Evolutionary conservation across 2,888 invertebrate genomes (phyloP), one percentile per base, ranked within the genome.

Genomic region (Drosophila neotestacea): DNA sequence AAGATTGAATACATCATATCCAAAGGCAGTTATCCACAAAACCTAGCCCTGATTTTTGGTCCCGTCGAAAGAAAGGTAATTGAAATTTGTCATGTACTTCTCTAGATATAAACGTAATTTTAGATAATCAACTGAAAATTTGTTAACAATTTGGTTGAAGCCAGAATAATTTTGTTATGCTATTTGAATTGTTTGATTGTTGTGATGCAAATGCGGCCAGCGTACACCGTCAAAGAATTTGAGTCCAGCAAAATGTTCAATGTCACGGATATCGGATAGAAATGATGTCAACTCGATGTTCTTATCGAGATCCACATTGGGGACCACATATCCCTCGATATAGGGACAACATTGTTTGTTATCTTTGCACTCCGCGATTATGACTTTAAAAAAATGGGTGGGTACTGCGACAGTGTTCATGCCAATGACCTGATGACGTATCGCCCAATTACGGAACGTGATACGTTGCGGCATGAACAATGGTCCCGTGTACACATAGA

Each of bases 371-470:
- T 98, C 97, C 1, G 94, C 94, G 0, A 97, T 96, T n/a, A 97
- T 94, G 13, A 98, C 95, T 94, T 99, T 99, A 93, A 97, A 99
- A 93, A 98, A 99, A 92, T 99, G 99, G 0, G 99, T 99, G 0
- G 99, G 99, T 0, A 99, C 99, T 0, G 99, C 97, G 0, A 99
- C 98, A 61, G 96, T 94, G 92, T 97, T 98, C 0, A 94, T 93
- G 1, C 98, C 98, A 68, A 98, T 96, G 1, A 98, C 98, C 94
- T 98, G 96, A 92, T 98, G 97, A 73, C 95, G 95, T 0, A 99
- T 95, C 90, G 98, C 98, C 54, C 94, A 94, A 91, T 97, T 98
- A 0, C 97, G 97, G 93, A 98, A 96, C 0, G 94, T 88, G 89
- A 97, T 97, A 89, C 94, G 94, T 84, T 96, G 96, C 0, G 98